A percentile compares a stretch with the other conserved stretches of the same genome.
Evolutionary conservation across 2,797 vertebrate genomes (phyloP).

Genomic region (Oryzias sinensis): DNA sequence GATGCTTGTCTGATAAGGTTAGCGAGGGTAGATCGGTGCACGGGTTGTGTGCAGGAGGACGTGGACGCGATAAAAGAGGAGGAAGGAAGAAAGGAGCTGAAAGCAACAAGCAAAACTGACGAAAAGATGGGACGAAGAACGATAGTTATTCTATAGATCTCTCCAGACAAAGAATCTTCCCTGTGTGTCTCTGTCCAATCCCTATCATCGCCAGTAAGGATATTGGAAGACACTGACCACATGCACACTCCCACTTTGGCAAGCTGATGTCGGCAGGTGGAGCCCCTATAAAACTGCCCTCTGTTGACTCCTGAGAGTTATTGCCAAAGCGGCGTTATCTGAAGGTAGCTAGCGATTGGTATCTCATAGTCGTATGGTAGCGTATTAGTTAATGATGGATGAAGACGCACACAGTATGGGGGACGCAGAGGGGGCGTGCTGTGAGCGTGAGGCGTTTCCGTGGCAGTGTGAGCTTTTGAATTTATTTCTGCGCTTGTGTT

Average conservation of each 20-base stretch:
- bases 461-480: background rate
- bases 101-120: constrained; percentile 33
- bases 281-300: constrained; percentile 61
- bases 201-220: constrained; percentile 61
- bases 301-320: constrained; percentile 63
- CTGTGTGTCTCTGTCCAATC: constrained; percentile 42
- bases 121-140: constrained; percentile 20
- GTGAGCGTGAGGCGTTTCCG: constrained; percentile 9
- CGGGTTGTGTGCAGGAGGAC: background rate
- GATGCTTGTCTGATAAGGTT: constrained; percentile 21
- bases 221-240: constrained; percentile 65
- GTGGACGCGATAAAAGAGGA: background rate
- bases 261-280: constrained; percentile 36
- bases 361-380: constrained; percentile 53
- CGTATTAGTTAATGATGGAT: constrained; percentile 53
- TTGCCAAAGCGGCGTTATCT: constrained; percentile 50
- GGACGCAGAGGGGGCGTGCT: constrained; percentile 17
- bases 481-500: constrained; percentile 12
- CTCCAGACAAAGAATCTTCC: constrained; percentile 18
- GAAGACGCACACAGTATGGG: constrained; percentile 21
- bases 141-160: constrained; percentile 28
- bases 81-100: constrained; percentile 24
- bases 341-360: constrained; percentile 52
- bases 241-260: constrained; percentile 60
- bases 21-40: constrained; percentile 20